These are phyloP conservation scores for Halcyon senegalensis DNA, from an alignment of 2,113 vertebrate genomes.

Conservation along the genomic window DNA sequence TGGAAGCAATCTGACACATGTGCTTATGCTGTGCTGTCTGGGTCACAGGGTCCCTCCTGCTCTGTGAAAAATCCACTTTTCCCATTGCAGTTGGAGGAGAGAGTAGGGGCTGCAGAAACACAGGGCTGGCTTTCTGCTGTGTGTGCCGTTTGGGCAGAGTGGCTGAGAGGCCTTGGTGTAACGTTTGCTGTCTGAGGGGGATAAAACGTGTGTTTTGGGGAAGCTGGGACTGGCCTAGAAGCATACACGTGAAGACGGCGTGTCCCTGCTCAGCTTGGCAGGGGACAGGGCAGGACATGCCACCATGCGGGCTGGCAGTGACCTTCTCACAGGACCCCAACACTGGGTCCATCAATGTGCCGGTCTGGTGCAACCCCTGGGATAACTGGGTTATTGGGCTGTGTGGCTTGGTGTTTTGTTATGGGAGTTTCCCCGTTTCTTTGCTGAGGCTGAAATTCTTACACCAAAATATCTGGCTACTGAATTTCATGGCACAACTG, in stretches of 20 bases:
- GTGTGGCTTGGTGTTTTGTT: neutral
- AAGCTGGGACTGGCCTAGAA: neutral
- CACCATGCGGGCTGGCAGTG: no score
- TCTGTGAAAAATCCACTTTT: neutral
- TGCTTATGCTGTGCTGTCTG: neutral
- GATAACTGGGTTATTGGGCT: neutral
- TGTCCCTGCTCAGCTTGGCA: fast-evolving
- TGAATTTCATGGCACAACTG: neutral
- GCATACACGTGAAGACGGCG: fast-evolving
- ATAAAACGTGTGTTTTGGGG: neutral
- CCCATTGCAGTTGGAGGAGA: fast-evolving
- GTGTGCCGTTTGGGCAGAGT: fast-evolving
- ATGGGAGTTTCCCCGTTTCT: neutral
- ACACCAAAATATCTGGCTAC: fast-evolving
- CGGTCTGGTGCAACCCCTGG: neutral
- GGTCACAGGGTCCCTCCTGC: fast-evolving
- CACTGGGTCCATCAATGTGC: fast-evolving
- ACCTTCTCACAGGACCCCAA: no score
- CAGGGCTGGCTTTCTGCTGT: neutral
- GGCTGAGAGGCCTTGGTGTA: neutral
- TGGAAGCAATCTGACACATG: fast-evolving
- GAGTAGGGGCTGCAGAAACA: neutral
- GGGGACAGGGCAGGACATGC: neutral
- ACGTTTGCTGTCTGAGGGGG: fast-evolving
- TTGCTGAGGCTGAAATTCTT: neutral